Evolutionary conservation across 2,113 vertebrate species (phyloP).

Genomic region (Periophthalmus modestus): DNA sequence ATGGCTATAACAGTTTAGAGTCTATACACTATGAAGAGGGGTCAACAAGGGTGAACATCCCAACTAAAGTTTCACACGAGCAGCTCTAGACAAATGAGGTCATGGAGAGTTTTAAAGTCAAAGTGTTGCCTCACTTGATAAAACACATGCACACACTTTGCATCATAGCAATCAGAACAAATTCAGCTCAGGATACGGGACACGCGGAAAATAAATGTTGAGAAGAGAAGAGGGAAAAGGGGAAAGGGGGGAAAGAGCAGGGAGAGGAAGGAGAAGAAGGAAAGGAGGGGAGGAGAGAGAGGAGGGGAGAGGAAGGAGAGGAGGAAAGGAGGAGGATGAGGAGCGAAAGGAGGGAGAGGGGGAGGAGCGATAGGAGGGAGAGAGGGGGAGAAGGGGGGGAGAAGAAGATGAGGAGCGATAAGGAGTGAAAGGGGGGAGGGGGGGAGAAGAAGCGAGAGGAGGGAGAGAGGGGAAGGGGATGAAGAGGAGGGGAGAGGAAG

Average conservation of each 20-base stretch:
- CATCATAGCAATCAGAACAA: conserved; percentile 9
- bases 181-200: conserved; percentile 30
- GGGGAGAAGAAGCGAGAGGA: too few relatives aligned
- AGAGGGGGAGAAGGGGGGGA: too few relatives aligned
- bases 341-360: too few relatives aligned
- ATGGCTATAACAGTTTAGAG: neutral
- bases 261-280: conserved; percentile 7
- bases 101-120: neutral
- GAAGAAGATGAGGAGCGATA: too few relatives aligned
- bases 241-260: neutral
- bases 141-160: conserved; percentile 4
- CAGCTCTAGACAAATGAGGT: neutral
- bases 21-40: neutral
- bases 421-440: too few relatives aligned
- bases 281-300: too few relatives aligned
- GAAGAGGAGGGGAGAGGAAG: too few relatives aligned
- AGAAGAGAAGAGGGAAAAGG: neutral
- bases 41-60: neutral
- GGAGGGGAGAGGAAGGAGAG: too few relatives aligned
- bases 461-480: too few relatives aligned
- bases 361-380: too few relatives aligned
- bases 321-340: too few relatives aligned
- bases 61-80: neutral
- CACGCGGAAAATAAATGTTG: conserved; percentile 24
- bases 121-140: conserved; percentile 10